Percentiles rank a stretch among this genome's conserved stretches.
Conservation (phyloP, 2,797 vertebrate species). For the Taenioides sp. region DNA sequence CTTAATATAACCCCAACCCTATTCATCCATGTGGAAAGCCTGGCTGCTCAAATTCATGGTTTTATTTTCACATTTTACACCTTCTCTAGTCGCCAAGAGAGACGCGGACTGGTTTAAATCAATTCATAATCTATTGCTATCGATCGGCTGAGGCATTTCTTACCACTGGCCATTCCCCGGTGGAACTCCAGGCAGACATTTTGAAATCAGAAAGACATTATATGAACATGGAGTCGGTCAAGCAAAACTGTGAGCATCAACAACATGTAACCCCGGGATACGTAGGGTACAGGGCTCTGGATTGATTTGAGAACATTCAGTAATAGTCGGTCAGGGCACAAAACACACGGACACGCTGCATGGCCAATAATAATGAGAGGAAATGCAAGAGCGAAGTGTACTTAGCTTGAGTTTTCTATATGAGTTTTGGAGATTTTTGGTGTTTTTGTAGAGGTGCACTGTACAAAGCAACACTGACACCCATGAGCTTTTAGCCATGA, state of each 20-base stretch:
- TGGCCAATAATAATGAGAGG: background rate
- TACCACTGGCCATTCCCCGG: background rate
- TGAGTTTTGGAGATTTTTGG: background rate
- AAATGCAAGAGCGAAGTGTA: too few species aligned
- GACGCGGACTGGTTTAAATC: background rate
- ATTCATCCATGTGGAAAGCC: background rate
- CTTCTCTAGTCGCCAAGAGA: background rate
- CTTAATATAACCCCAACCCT: background rate
- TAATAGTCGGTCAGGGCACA: background rate
- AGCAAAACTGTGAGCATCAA: conserved; percentile 1
- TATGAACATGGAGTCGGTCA: background rate
- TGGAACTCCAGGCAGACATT: conserved; percentile 1
- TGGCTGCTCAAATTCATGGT: background rate
- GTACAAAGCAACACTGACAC: too few species aligned
- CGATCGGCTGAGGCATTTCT: background rate
- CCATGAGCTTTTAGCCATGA: too few species aligned
- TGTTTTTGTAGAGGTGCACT: too few species aligned
- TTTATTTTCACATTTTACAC: background rate
- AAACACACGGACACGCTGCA: background rate
- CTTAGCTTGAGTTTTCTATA: background rate
- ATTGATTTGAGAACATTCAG: background rate
- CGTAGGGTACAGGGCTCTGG: background rate
- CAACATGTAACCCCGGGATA: conserved; percentile 7
- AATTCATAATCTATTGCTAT: conserved; percentile 13
- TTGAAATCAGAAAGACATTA: conserved; percentile 4